Conservation (phyloP, 2,113 vertebrate species). For the Bubalus kerabau region DNA sequence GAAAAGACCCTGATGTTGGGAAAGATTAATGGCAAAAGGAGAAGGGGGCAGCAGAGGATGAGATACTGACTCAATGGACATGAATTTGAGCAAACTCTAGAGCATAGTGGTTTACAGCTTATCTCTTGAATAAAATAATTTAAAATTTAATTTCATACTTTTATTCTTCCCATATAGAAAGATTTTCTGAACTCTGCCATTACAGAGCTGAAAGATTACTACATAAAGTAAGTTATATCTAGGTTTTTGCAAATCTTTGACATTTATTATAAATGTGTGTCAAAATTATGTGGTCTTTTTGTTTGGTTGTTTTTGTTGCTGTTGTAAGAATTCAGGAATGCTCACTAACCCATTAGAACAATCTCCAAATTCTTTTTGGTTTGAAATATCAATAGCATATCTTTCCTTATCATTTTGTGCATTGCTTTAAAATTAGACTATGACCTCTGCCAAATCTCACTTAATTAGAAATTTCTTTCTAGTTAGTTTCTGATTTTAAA, state of each 20-base stretch:
- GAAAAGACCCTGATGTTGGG: not conserved
- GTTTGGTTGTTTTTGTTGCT: not conserved
- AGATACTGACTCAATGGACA: not conserved
- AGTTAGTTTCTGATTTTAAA: not conserved
- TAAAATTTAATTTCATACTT: not conserved
- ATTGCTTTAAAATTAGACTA: not conserved
- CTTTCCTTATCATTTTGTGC: not conserved
- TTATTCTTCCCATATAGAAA: not conserved
- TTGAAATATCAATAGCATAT: not conserved
- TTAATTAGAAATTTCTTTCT: conserved; percentile 40
- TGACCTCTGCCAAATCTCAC: not conserved
- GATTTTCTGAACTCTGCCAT: not conserved
- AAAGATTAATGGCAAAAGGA: not conserved
- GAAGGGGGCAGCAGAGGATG: not conserved
- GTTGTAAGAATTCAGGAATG: not conserved
- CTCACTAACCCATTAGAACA: not conserved
- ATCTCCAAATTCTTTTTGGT: not conserved
- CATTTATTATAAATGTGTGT: not conserved
- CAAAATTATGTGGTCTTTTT: not conserved
- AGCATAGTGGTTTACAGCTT: not conserved
- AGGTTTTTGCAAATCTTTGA: not conserved
- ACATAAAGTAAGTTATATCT: not conserved
- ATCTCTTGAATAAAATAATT: not conserved
- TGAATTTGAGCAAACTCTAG: not conserved
- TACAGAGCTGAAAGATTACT: not conserved